Evolutionary conservation across 2,888 invertebrate genomes (phyloP).

Genomic region (Saturnia japonica): DNA sequence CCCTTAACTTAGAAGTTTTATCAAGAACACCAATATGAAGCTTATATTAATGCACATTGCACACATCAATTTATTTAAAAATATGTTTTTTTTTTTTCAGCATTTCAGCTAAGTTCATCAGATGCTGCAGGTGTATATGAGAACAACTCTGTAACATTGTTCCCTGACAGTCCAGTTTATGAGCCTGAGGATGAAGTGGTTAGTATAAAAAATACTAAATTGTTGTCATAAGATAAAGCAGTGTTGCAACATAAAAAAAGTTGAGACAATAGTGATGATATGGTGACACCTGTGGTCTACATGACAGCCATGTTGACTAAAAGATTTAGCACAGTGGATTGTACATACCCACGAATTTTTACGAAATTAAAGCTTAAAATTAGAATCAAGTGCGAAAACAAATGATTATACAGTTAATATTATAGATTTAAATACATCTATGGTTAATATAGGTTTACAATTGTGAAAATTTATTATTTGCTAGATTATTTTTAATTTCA

Average conservation of each 20-base stretch:
- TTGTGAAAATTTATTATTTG: background rate
- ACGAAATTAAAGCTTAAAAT: too few relatives aligned
- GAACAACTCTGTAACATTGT: conserved; percentile 56
- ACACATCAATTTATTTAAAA: background rate
- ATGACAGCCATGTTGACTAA: background rate
- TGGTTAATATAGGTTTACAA: background rate
- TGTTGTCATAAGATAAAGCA: background rate
- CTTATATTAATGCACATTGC: background rate
- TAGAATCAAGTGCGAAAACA: background rate
- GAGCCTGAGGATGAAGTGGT: conserved; percentile 65
- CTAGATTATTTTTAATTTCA: conserved; percentile 25
- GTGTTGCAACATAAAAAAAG: background rate
- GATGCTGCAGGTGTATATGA: background rate
- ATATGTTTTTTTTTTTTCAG: conserved; percentile 21
- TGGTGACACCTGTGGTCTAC: background rate
- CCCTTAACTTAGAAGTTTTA: background rate
- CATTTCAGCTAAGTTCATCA: conserved; percentile 14
- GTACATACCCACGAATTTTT: too few relatives aligned
- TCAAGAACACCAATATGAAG: background rate
- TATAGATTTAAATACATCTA: too few relatives aligned
- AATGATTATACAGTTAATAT: background rate
- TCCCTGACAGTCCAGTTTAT: conserved; percentile 74
- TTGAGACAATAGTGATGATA: background rate
- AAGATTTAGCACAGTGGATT: background rate
- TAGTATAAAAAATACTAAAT: background rate